Percentiles rank a stretch among this genome's conserved stretches.
These are phyloP conservation scores for Athripsodes cinereus DNA, from an alignment of 2,888 invertebrate genomes.

Conservation along the genomic window DNA sequence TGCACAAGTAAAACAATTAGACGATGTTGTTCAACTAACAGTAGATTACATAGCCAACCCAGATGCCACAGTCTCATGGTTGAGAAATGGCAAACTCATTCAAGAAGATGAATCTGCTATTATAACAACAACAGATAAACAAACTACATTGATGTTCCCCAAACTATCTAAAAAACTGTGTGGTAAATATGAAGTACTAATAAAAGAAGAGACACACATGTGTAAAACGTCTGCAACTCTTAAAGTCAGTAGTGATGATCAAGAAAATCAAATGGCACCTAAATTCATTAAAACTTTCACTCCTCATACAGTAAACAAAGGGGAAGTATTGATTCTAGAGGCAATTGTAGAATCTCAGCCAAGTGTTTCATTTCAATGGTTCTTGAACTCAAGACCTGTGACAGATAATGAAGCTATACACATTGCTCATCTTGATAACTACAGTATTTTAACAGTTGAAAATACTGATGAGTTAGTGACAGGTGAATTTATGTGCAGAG, in stretches of 20 bases:
- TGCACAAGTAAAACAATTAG: constrained; percentile 65
- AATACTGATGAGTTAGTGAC: constrained; percentile 62
- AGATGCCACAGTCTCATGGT: constrained; percentile 75
- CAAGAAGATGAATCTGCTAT: constrained; percentile 55
- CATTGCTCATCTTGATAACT: constrained; percentile 64
- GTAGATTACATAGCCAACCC: constrained; percentile 69
- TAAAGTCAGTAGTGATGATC: constrained; percentile 59
- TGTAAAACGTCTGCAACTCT: constrained; percentile 78
- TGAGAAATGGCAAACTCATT: constrained; percentile 74
- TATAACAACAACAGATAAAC: constrained; percentile 55
- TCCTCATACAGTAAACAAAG: constrained; percentile 63
- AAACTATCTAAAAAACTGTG: constrained; percentile 67
- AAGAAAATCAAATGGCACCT: constrained; percentile 61
- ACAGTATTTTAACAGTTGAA: constrained; percentile 72
- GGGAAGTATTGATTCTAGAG: constrained; percentile 75
- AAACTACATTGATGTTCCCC: constrained; percentile 58
- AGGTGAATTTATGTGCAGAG: constrained; percentile 79
- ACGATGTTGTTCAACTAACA: constrained; percentile 60
- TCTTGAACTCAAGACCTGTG: constrained; percentile 66
- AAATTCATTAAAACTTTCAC: constrained; percentile 64
- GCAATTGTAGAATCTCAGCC: constrained; percentile 71
- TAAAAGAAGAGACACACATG: constrained; percentile 71
- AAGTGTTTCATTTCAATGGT: constrained; percentile 83
- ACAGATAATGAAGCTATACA: constrained; percentile 65
- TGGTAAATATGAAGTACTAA: constrained; percentile 84